These are phyloP conservation scores for Trematocara nigrifrons DNA, from an alignment of 2,113 vertebrate genomes.

Conservation along the genomic window DNA sequence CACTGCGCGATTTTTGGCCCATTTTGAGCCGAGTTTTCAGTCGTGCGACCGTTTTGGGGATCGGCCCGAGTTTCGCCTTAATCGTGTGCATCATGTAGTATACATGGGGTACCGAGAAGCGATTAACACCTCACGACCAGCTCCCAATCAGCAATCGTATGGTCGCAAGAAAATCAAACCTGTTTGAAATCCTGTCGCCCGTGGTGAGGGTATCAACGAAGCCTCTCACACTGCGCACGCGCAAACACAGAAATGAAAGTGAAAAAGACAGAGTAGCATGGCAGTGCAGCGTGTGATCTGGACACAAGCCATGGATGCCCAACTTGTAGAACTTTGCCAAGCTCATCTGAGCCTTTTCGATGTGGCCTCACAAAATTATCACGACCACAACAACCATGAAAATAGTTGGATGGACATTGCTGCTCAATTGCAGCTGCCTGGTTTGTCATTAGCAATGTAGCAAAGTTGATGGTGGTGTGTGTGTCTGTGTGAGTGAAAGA, in stretches of 20 bases:
- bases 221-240: fast-evolving
- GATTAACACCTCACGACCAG: background rate
- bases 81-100: background rate
- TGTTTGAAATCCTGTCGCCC: background rate
- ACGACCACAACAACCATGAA: background rate
- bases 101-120: background rate
- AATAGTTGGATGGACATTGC: background rate
- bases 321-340: background rate
- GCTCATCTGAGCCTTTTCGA: background rate
- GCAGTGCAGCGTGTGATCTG: background rate
- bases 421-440: background rate
- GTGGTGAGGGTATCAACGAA: background rate
- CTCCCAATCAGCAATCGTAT: background rate
- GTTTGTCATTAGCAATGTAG: background rate
- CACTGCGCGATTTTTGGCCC: fast-evolving
- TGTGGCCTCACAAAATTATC: background rate
- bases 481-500: background rate
- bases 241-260: background rate
- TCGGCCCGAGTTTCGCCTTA: background rate
- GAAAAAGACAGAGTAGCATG: background rate
- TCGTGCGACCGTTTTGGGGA: background rate
- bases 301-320: background rate
- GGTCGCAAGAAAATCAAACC: background rate
- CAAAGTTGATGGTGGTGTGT: background rate
- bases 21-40: fast-evolving